Evolutionary conservation across 2,888 invertebrate genomes (phyloP).

Genomic region (Lasioglossum figueresi): DNA sequence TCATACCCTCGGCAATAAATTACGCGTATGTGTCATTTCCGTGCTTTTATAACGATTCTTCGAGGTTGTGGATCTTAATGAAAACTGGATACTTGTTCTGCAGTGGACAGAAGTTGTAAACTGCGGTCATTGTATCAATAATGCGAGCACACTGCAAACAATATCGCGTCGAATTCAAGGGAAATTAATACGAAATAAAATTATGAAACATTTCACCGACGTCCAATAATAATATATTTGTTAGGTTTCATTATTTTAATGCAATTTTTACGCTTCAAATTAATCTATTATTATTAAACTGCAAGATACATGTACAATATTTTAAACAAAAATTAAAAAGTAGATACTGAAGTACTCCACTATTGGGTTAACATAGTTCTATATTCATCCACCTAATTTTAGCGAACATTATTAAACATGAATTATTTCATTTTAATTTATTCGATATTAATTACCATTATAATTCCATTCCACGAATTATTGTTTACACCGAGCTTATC

Average conservation of each 20-base stretch:
- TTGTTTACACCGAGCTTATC: neutral
- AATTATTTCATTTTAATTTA: neutral
- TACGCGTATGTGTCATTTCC: constrained; percentile 4
- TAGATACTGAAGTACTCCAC: neutral
- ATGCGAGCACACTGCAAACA: neutral
- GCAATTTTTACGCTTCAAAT: too few relatives aligned
- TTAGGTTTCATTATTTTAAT: too few relatives aligned
- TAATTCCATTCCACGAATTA: neutral
- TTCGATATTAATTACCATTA: neutral
- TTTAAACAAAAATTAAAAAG: too few relatives aligned
- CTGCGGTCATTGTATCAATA: neutral
- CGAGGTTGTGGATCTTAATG: neutral
- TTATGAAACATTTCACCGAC: neutral
- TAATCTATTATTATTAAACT: too few relatives aligned
- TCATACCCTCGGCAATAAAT: neutral
- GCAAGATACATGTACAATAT: too few relatives aligned
- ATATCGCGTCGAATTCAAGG: neutral
- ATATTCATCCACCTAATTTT: neutral
- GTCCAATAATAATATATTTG: neutral
- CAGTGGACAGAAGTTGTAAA: neutral
- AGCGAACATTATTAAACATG: neutral
- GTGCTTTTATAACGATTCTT: constrained; percentile 1
- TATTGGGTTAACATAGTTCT: neutral
- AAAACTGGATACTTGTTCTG: neutral
- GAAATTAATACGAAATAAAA: neutral